phyloP scores from a whole-genome alignment of 2,888 invertebrate species.

The Ophion obscuratus region DNA sequence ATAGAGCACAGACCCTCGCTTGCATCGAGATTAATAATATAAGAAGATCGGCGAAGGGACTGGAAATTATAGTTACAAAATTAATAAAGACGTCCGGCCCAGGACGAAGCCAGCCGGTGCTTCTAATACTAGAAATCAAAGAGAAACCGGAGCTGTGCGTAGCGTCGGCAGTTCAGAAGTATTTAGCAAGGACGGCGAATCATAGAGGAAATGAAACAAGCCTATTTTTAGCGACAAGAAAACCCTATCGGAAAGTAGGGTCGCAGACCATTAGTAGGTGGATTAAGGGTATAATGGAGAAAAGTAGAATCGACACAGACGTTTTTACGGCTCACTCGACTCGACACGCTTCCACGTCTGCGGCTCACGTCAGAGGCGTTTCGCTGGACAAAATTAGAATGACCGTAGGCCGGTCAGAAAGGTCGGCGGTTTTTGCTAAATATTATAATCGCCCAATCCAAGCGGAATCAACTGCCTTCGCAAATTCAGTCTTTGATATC shows the following conservation, averaged over 20 bases:
- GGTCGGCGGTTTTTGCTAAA: background rate
- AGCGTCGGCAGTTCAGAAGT: no score
- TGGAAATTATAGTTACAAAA: no score
- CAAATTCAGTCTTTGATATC: background rate
- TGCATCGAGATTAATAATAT: no score
- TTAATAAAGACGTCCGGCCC: no score
- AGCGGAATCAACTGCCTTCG: background rate
- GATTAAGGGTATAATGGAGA: background rate
- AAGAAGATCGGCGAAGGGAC: no score
- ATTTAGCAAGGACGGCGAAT: background rate
- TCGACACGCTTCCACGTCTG: background rate
- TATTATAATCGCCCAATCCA: constrained; percentile 15
- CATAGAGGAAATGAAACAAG: background rate
- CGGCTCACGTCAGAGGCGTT: constrained; percentile 2
- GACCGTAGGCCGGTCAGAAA: constrained; percentile 1
- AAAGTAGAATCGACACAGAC: background rate
- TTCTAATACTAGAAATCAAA: no score
- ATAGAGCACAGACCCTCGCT: no score
- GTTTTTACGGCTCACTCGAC: no score
- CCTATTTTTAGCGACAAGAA: constrained; percentile 9
- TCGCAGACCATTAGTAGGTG: constrained; percentile 9
- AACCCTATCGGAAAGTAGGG: background rate
- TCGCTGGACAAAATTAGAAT: constrained; percentile 1
- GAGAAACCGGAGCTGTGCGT: no score
- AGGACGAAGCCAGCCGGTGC: no score